Percentiles rank a stretch among this genome's conserved stretches.
These are phyloP conservation scores for Amblyraja radiata DNA, from an alignment of 2,797 vertebrate genomes.

Conservation along the genomic window DNA sequence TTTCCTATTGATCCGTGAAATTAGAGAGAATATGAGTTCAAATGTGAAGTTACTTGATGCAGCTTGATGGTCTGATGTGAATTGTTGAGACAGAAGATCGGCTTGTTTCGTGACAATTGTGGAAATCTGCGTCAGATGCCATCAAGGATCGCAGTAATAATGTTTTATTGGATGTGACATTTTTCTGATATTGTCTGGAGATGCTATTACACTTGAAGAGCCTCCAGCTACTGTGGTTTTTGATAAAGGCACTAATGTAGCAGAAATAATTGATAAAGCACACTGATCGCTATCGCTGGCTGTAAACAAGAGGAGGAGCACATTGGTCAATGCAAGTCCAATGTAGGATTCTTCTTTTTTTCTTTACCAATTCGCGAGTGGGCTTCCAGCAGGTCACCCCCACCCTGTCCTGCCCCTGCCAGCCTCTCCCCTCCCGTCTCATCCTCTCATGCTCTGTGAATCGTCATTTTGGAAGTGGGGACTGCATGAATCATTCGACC, in stretches of 20 bases:
- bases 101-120: constrained; percentile 14
- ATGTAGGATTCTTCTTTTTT: neutral
- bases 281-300: neutral
- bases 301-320: neutral
- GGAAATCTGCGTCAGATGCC: constrained; percentile 28
- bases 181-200: constrained; percentile 44
- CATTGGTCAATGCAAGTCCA: neutral
- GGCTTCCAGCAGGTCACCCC: neutral
- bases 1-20: constrained; percentile 26
- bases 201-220: constrained; percentile 48
- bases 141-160: constrained; percentile 43
- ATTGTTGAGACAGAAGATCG: constrained; percentile 17
- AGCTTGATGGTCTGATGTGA: constrained; percentile 6
- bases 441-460: neutral
- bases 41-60: constrained; percentile 6
- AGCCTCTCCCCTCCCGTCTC: neutral
- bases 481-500: neutral
- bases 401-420: neutral
- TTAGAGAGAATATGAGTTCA: constrained; percentile 31
- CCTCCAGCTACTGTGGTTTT: constrained; percentile 34
- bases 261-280: constrained; percentile 3
- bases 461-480: neutral
- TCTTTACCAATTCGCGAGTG: neutral
- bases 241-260: constrained; percentile 24
- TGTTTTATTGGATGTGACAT: constrained; percentile 43